Evolutionary conservation across 1,140 invertebrate genomes (phyloP), one percentile per base, ranked within the genome.

Genomic region (Drosophila lowei): DNA sequence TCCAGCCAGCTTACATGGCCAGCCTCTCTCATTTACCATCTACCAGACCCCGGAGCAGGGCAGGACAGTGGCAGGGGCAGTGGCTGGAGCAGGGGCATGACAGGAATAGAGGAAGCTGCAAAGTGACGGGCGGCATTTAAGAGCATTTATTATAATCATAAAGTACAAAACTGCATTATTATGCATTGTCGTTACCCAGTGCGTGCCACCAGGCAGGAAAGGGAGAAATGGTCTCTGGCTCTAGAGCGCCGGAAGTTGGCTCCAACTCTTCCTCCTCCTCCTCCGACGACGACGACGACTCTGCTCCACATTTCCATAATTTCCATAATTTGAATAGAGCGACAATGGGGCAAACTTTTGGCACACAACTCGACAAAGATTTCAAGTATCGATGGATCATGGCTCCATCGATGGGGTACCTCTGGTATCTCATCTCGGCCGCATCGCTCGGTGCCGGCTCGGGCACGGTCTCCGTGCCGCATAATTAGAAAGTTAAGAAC

Each of bases 91-190:
- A 23, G 23, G 23, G 23, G 4, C 5, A 25, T 25, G 8, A 38
- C 34, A 38, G 34, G 4, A 13, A 13, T 4, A 11, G 11, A 38
- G 34, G 9, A 38, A 38, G 34, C 34, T 38, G 62, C 43, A 54
- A 42, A 57, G 25, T 63, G 43, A 25, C 15, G 21, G 25, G 15
- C 34, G 38, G 53, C 60, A 71, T 79, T 79, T 79, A 72, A 71
- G 53, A 72, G 53, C 61, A 71, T 71, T 70, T 71, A 61, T 75
- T 70, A 25, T 65, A 54, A 75, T 62, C 48, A 79, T 71, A 61
- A 63, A 43, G 47, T 25, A 66, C 62, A 63, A 38, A 55, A 71
- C 50, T 43, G 71, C 71, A 61, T 74, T 74, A 71, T 74, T 62
- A 46, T 78, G 55, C 61, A 55, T 61, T 54, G 41, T 41, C 42